phyloP scores from a whole-genome alignment of 2,113 vertebrate species.

The Neotragus moschatus region DNA sequence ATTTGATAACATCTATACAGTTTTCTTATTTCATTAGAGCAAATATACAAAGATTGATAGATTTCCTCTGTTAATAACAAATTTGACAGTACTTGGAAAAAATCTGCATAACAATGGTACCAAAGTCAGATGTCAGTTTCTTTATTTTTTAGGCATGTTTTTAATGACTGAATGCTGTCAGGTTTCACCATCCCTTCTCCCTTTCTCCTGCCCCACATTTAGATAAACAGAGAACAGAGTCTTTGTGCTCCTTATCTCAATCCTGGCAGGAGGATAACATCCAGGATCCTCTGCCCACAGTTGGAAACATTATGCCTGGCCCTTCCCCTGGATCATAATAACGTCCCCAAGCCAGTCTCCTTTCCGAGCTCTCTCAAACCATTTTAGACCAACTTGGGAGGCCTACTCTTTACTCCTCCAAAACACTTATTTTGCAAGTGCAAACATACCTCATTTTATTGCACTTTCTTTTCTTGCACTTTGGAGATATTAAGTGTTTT shows the following conservation, averaged over 20 bases:
- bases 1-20: not conserved
- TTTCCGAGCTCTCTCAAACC: not conserved
- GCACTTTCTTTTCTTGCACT: not conserved
- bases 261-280: not conserved
- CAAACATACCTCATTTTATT: not conserved
- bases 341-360: not conserved
- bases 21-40: conserved; percentile 3
- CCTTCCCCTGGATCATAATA: not conserved
- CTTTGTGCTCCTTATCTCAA: not conserved
- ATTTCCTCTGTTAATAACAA: not conserved
- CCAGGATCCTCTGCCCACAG: not conserved
- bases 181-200: not conserved
- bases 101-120: not conserved
- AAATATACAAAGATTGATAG: not conserved
- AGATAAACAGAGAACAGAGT: not conserved
- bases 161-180: not conserved
- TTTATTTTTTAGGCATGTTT: not conserved
- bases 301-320: not conserved
- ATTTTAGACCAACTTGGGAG: not conserved
- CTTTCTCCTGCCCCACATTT: not conserved
- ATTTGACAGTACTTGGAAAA: not conserved
- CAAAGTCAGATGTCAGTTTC: not conserved
- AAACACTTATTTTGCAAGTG: not conserved
- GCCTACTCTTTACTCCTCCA: not conserved
- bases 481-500: not conserved